Conservation (phyloP, 2,797 vertebrate species). For the Rhodeus uyekii region DNA sequence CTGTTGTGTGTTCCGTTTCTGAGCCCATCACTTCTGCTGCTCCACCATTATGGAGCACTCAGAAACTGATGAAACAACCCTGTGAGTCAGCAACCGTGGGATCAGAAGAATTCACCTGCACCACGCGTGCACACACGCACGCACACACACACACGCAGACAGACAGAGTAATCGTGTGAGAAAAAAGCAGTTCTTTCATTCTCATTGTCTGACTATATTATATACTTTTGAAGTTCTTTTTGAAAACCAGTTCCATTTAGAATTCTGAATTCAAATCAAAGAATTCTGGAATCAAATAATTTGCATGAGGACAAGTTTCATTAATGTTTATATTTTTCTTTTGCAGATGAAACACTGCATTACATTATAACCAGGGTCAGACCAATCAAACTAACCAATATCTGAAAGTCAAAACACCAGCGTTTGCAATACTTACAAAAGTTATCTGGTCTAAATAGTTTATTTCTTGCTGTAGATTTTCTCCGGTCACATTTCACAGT, state of each 20-base stretch:
- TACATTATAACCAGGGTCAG: not conserved
- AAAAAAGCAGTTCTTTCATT: conserved; percentile 12
- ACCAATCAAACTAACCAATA: not conserved
- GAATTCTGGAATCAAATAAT: not conserved
- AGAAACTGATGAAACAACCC: conserved; percentile 41
- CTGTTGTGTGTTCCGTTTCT: conserved; percentile 26
- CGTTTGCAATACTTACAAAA: not conserved
- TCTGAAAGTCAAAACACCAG: not conserved
- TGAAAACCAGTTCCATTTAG: not conserved
- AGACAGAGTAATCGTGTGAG: not conserved
- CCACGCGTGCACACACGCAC: not conserved
- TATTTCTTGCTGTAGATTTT: not conserved
- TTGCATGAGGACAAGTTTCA: not conserved
- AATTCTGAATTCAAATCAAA: not conserved
- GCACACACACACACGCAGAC: not conserved
- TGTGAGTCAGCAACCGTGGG: conserved; percentile 36
- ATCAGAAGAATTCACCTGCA: conserved; percentile 25
- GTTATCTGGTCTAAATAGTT: not conserved
- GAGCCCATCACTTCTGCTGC: conserved; percentile 35
- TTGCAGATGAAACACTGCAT: not conserved
- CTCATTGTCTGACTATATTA: conserved; percentile 4
- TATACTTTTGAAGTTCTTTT: not conserved
- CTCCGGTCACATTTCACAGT: too few species aligned
- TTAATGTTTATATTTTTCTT: not conserved
- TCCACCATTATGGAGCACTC: conserved; percentile 20